phyloP scores from a whole-genome alignment of 2,113 vertebrate genomes.

The Apteryx owenii region DNA sequence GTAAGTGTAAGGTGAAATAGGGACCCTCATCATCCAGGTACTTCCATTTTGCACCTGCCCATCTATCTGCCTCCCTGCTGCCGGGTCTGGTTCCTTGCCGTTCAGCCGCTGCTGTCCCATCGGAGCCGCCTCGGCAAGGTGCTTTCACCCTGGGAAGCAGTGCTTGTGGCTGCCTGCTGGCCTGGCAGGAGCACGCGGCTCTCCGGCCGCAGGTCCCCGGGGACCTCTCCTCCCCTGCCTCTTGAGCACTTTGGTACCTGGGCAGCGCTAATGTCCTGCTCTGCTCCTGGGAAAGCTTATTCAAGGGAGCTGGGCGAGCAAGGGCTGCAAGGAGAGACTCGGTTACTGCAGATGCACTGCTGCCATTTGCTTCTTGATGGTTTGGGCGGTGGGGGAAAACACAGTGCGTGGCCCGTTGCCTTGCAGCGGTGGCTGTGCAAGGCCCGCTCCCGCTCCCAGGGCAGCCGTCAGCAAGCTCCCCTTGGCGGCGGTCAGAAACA shows the following conservation, averaged over 20 bases:
- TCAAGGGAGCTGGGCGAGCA: rapidly evolving
- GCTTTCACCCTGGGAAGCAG: too few species aligned
- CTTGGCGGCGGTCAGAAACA: background rate
- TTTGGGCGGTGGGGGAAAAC: background rate
- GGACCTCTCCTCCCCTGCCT: background rate
- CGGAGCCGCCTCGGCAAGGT: too few species aligned
- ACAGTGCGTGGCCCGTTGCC: background rate
- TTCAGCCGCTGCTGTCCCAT: background rate
- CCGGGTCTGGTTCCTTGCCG: background rate
- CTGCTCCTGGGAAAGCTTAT: background rate
- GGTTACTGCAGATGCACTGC: background rate
- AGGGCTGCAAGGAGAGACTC: background rate
- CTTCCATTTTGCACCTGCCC: background rate
- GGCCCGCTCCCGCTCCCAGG: background rate
- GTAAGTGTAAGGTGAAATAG: background rate
- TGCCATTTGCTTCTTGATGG: background rate
- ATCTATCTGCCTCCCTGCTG: background rate
- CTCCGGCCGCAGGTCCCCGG: background rate
- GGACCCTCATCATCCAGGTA: rapidly evolving
- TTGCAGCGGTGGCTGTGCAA: background rate
- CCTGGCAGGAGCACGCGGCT: too few species aligned
- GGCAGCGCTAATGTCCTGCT: background rate
- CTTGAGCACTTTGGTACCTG: background rate
- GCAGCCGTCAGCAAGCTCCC: background rate
- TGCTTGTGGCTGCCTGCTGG: too few species aligned